Evolutionary conservation across 2,113 vertebrate genomes (phyloP).

Genomic region (Hipposideros armiger): DNA sequence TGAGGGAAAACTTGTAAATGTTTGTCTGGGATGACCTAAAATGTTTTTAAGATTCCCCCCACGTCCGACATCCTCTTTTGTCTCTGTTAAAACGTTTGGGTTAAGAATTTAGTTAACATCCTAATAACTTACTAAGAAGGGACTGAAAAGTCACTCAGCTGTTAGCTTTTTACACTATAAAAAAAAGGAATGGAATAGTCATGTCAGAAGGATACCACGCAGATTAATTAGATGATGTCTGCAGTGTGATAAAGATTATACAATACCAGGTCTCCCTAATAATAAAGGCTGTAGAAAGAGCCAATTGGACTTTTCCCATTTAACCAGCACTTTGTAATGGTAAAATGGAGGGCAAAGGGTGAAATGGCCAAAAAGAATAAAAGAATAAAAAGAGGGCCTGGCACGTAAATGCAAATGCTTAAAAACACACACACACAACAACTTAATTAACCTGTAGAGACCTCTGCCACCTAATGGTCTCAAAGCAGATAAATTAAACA

Average conservation of each 20-base stretch:
- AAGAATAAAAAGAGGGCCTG: background rate
- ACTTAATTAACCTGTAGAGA: constrained; percentile 77
- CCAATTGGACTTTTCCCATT: constrained; percentile 49
- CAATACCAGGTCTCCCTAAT: constrained; percentile 32
- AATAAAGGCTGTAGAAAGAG: constrained; percentile 37
- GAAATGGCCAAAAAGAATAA: constrained; percentile 59
- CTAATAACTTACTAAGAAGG: constrained; percentile 16
- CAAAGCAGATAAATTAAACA: constrained; percentile 57
- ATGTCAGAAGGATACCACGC: constrained; percentile 32
- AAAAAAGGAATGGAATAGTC: constrained; percentile 43
- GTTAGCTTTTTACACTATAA: constrained; percentile 36
- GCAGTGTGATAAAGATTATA: constrained; percentile 52
- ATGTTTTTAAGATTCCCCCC: background rate
- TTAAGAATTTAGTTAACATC: constrained; percentile 53
- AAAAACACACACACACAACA: constrained; percentile 20
- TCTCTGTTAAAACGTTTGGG: background rate
- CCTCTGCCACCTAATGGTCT: constrained; percentile 47
- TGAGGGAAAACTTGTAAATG: background rate
- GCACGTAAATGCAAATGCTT: constrained; percentile 42
- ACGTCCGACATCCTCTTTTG: background rate
- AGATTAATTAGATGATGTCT: constrained; percentile 70
- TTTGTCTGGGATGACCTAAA: background rate
- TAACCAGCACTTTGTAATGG: constrained; percentile 65
- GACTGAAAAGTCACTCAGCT: constrained; percentile 65
- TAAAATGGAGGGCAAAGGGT: constrained; percentile 66